phyloP scores from a whole-genome alignment of 2,113 vertebrate species.

The Aldabrachelys gigantea region DNA sequence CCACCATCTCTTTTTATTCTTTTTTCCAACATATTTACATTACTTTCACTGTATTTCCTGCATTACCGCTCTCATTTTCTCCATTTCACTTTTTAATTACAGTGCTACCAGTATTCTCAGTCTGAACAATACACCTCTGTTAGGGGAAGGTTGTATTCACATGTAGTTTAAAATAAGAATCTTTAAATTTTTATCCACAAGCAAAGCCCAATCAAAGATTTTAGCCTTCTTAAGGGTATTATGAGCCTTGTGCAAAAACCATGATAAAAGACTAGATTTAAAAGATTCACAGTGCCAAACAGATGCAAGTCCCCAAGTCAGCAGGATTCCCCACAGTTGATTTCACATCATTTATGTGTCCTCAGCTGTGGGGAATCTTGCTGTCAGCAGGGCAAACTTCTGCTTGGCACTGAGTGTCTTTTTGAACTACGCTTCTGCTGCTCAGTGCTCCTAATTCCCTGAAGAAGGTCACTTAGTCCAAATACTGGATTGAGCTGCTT shows the following conservation, averaged over 20 bases:
- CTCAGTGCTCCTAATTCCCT: background rate
- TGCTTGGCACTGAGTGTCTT: background rate
- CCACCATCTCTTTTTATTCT: background rate
- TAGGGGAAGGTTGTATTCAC: background rate
- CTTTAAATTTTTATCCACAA: background rate
- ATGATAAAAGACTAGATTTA: background rate
- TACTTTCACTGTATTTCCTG: background rate
- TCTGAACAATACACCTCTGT: background rate
- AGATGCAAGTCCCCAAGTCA: background rate
- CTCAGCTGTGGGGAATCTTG: background rate
- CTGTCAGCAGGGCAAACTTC: background rate
- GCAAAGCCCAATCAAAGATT: background rate
- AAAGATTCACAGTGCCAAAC: background rate
- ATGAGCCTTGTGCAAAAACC: background rate
- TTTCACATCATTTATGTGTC: background rate
- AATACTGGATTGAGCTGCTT: background rate
- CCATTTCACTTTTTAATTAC: background rate
- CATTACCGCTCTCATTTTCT: background rate
- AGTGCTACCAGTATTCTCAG: background rate
- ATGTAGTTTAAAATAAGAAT: background rate
- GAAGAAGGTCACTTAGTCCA: background rate
- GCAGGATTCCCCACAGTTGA: background rate
- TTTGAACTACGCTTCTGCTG: slow-evolving; percentile 23
- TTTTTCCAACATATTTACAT: background rate
- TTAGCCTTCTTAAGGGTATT: background rate